Evolutionary conservation across 2,888 invertebrate species (phyloP), one percentile per base, ranked within the genome.

Genomic region (Epirrita christyi): DNA sequence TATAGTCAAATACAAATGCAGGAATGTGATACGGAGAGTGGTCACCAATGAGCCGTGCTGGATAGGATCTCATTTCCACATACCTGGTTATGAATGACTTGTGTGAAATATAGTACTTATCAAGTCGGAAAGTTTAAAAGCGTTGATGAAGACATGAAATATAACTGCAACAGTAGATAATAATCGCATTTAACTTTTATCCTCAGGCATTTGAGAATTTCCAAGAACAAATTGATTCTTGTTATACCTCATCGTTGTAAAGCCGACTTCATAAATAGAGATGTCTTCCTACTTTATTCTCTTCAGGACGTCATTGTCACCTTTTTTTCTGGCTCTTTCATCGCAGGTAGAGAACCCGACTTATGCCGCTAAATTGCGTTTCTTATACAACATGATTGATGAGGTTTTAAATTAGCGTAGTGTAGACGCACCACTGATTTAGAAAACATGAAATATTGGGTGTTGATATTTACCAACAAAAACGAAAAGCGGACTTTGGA

Each of bases 251-350:
- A 28, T 42, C 61, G 58, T 40, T 59, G 60, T 60, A 61, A 63
- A 66, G 63, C 59, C 60, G 56, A 81, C 74, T 79, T 76, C 80
- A 85, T 88, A 89, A 88, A 91, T 89, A 87, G 86, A 92, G 88
- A 88, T 79, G 81, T 91, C 84, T 77, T 76, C 80, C 81, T 78
- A 84, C 78, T 83, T 85, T 80, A 84, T 79, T 78, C 81, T 81
- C 76, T 76, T 80, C 81, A 82, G 75, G 75, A 71, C 70, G 73
- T 82, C 82, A 85, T 85, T 88, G 86, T 86, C 83, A 83, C 80
- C 77, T 86, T 89, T 91, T 87, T 88, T 87, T 78, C 68, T 50
- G 45, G 55, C 55, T 61, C 61, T 61, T 66, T 55, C 63, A 52
- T 55, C 73, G 70, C 89, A 90, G 90, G 90, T 90, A 90, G 80